These are phyloP conservation scores for Nomia melanderi DNA, from an alignment of 1,140 invertebrate genomes.

Conservation along the genomic window DNA sequence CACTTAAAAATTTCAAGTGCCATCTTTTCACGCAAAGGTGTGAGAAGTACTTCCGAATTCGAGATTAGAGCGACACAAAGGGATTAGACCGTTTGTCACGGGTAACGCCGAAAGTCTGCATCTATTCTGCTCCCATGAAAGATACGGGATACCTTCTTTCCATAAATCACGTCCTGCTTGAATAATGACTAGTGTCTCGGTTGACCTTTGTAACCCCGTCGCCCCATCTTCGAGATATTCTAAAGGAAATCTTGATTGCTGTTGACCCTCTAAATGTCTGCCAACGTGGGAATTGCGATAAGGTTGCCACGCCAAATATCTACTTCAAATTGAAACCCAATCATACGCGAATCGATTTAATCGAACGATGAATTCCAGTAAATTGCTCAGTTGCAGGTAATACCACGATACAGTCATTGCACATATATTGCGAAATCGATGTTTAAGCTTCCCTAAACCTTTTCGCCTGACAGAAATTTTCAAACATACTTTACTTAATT, in stretches of 20 bases:
- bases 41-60: too few species aligned
- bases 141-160: conserved; percentile 27
- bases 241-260: conserved; percentile 24
- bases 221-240: not conserved
- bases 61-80: too few species aligned
- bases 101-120: not conserved
- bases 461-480: too few species aligned
- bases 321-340: not conserved
- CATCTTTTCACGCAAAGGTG: too few species aligned
- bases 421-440: too few species aligned
- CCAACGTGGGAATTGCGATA: conserved; percentile 14
- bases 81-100: not conserved
- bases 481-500: too few species aligned
- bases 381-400: not conserved
- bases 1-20: too few species aligned
- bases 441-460: too few species aligned
- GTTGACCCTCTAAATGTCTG: conserved; percentile 13
- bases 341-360: not conserved
- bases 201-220: conserved; percentile 37
- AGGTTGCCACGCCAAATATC: not conserved
- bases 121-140: not conserved
- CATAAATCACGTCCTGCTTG: conserved; percentile 59
- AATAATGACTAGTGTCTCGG: conserved; percentile 42
- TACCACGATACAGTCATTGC: too few species aligned
- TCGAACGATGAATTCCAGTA: not conserved